These are phyloP conservation scores for Odontamblyopus lacepedii DNA, from an alignment of 2,797 vertebrate species.

Conservation along the genomic window DNA sequence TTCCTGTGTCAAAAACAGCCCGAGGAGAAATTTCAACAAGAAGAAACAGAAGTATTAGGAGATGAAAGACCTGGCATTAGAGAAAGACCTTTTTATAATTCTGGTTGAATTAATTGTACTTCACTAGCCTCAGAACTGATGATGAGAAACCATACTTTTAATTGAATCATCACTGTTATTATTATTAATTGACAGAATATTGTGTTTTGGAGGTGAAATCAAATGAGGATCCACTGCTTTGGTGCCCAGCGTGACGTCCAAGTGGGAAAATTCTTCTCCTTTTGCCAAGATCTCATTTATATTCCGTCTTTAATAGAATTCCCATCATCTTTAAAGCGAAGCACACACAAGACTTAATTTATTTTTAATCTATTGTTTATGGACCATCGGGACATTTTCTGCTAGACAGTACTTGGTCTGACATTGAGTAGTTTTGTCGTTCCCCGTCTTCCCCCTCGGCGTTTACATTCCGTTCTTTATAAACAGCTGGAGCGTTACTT, in stretches of 20 bases:
- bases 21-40: background rate
- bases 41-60: background rate
- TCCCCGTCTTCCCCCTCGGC: no score
- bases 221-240: background rate
- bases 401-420: no score
- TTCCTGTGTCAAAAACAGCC: conserved; percentile 13
- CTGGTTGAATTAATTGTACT: background rate
- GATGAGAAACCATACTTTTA: background rate
- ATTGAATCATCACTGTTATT: background rate
- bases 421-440: background rate
- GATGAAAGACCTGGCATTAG: background rate
- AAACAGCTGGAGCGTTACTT: background rate
- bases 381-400: background rate
- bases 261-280: no score
- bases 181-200: background rate
- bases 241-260: no score
- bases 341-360: no score
- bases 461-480: conserved; percentile 5
- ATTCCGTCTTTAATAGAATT: no score
- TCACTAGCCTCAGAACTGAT: background rate
- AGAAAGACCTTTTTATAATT: background rate
- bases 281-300: no score
- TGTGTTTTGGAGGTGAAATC: background rate
- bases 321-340: no score
- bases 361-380: no score